phyloP scores from a whole-genome alignment of 2,888 invertebrate species.

The Craniophora ligustri region DNA sequence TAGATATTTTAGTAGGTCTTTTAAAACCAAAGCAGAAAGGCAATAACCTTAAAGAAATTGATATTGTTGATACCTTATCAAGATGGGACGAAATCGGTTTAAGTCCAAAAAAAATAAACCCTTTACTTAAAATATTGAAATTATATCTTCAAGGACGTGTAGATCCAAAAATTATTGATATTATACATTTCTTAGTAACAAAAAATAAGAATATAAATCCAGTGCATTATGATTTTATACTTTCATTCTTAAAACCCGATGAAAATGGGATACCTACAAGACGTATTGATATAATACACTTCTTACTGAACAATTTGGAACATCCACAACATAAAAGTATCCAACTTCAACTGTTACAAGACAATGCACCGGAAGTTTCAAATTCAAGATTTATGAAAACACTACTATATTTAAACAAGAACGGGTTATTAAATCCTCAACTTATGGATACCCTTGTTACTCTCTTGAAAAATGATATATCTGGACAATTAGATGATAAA shows the following conservation, averaged over 20 bases:
- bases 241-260: slow-evolving; percentile 35
- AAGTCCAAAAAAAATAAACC: slow-evolving; percentile 17
- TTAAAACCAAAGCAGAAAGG: slow-evolving; percentile 18
- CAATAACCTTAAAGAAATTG: slow-evolving; percentile 1
- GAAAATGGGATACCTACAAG: slow-evolving; percentile 18
- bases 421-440: slow-evolving; percentile 20
- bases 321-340: slow-evolving; percentile 14
- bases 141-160: slow-evolving; percentile 10
- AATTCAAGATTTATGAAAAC: slow-evolving; percentile 40
- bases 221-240: slow-evolving; percentile 19
- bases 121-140: slow-evolving; percentile 31
- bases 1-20: slow-evolving; percentile 24
- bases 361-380: slow-evolving; percentile 9
- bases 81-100: slow-evolving; percentile 32
- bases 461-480: slow-evolving; percentile 26
- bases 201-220: slow-evolving; percentile 1
- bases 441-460: slow-evolving; percentile 26
- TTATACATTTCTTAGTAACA: slow-evolving; percentile 31
- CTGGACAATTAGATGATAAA: slow-evolving; percentile 30
- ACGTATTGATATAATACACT: slow-evolving; percentile 31
- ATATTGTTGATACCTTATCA: slow-evolving; percentile 11
- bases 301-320: slow-evolving; percentile 25
- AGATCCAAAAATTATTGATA: slow-evolving; percentile 32
- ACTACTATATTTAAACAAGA: slow-evolving; percentile 29
- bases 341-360: slow-evolving; percentile 16